Evolutionary conservation across 2,888 invertebrate species (phyloP), one percentile per base, ranked within the genome.

Genomic region (Gisinianus flammeolus): DNA sequence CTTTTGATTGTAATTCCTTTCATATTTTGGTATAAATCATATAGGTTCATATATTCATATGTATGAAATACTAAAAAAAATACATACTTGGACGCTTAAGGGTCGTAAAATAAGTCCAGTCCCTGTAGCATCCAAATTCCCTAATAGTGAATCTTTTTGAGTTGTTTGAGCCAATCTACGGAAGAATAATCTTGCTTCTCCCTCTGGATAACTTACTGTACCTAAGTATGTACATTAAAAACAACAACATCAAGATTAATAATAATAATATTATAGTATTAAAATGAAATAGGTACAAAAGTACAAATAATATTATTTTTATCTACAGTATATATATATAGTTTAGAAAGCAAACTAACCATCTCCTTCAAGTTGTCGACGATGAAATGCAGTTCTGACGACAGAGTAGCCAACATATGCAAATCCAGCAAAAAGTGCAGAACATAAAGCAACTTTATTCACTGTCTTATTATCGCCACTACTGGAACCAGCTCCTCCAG

Each of bases 361-460:
- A 79, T 87, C 86, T 54, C 84, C 85, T 62, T 86, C 86, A 26
- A 81, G 86, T 67, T 85, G 84, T 77, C 86, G 85, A 10, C 87
- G 85, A 79, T 87, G 87, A 80, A 88, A 88, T 28, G 88, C 87
- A 26, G 87, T 88, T 78, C 87, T 85, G 10, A 88, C 87, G 10
- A 88, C 87, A 10, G 87, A 87, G 81, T 88, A 88, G 1, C 88
- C 88, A 28, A 88, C 88, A 83, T 88, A 88, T 1, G 88, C 88
- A 83, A 88, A 88, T 22, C 89, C 89, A 52, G 88, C 88, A 85
- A 88, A 88, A 72, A 88, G 87, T 54, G 88, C 88, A 8, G 88
- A 88, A 80, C 88, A 88, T 64, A 88, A 84, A 3, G 88, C 89
- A 10, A 88, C 88, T 86, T 88, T 88, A 83, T 88, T 88, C 52